Conservation (phyloP, 1,140 invertebrate species). For the Heterodera schachtii region DNA sequence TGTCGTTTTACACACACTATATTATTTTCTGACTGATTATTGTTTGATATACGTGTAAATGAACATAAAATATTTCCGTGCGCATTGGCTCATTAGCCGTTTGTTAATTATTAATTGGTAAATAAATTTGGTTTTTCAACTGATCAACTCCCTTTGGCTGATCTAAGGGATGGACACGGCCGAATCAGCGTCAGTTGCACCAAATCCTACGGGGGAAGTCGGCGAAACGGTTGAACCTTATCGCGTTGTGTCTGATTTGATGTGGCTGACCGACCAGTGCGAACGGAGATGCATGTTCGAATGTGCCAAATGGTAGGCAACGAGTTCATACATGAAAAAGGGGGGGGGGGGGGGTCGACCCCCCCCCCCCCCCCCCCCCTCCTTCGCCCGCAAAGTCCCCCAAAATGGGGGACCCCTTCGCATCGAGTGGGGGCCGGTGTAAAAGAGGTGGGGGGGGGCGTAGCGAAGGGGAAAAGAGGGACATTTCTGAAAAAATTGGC, state of each 20-base stretch:
- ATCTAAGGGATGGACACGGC: background rate
- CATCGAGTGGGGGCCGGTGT: too few species aligned
- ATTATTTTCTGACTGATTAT: background rate
- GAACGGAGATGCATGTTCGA: slow-evolving; percentile 47
- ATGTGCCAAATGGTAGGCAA: slow-evolving; percentile 35
- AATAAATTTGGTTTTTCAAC: too few species aligned
- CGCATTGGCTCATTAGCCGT: too few species aligned
- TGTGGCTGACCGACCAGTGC: slow-evolving; percentile 47
- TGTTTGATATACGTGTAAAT: slow-evolving; percentile 6
- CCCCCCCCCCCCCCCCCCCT: too few species aligned
- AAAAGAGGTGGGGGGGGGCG: too few species aligned
- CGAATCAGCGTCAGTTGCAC: background rate
- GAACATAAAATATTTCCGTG: background rate
- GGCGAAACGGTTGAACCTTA: slow-evolving; percentile 20
- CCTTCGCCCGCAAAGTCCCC: too few species aligned
- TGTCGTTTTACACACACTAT: background rate
- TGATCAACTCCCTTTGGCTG: background rate
- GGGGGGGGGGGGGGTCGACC: too few species aligned
- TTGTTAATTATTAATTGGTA: too few species aligned
- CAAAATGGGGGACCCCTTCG: too few species aligned
- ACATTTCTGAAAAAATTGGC: too few species aligned
- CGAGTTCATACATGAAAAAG: too few species aligned
- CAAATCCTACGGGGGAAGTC: background rate
- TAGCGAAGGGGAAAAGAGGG: too few species aligned
- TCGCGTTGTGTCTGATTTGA: slow-evolving; percentile 37